Percentiles rank a stretch among this genome's conserved stretches.
phyloP scores from a whole-genome alignment of 2,797 vertebrate genomes.

The Gobionotothen gibberifrons region DNA sequence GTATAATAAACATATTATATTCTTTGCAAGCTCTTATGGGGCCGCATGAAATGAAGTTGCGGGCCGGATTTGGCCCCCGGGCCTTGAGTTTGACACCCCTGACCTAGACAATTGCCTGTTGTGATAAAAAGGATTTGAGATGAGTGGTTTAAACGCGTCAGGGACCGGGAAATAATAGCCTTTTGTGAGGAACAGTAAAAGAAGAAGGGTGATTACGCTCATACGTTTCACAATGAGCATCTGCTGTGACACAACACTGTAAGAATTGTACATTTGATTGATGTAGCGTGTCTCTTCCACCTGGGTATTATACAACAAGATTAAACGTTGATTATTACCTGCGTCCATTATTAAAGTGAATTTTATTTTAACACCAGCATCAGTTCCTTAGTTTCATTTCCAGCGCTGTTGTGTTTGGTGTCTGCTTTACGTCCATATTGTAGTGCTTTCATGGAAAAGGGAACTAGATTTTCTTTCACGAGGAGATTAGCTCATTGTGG shows the following conservation, averaged over 20 bases:
- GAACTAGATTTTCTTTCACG: conserved; percentile 67
- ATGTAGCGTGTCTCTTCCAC: conserved; percentile 32
- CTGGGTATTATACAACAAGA: conserved; percentile 42
- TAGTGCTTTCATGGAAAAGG: conserved; percentile 61
- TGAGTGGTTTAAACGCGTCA: conserved; percentile 25
- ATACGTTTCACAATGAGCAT: conserved; percentile 44
- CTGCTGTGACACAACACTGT: conserved; percentile 43
- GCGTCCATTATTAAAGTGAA: conserved; percentile 68
- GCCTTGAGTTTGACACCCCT: too few species aligned
- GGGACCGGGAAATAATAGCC: conserved; percentile 34
- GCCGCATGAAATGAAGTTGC: too few species aligned
- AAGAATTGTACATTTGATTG: conserved; percentile 62
- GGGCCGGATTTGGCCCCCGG: too few species aligned
- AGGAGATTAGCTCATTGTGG: conserved; percentile 65
- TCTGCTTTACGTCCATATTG: conserved; percentile 18
- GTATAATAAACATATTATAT: too few species aligned
- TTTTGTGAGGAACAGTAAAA: conserved; percentile 44
- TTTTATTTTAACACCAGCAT: conserved; percentile 62
- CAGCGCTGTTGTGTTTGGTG: conserved; percentile 19
- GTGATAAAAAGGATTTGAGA: conserved; percentile 45
- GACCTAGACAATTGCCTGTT: conserved; percentile 28
- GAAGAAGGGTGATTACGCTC: conserved; percentile 25
- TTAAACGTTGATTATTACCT: conserved; percentile 36
- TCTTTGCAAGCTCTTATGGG: too few species aligned
- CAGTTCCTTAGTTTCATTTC: conserved; percentile 71